Base-by-base conservation (phyloP, 2,888 invertebrate genomes). In the Idaea aversata region DNA sequence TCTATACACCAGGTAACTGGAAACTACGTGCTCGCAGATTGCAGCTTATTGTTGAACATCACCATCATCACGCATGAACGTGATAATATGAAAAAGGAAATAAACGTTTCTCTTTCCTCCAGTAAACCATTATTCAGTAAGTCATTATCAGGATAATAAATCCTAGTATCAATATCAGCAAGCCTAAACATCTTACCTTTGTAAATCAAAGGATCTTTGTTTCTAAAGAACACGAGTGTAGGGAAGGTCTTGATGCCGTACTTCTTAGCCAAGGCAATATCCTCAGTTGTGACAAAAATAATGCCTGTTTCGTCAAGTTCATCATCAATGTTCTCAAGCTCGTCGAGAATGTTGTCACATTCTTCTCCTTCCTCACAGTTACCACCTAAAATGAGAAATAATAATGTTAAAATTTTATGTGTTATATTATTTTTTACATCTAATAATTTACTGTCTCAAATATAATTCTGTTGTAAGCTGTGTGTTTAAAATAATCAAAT, bases 221-320 rank as follows among this genome's bases (percentile, higher is more conserved):
- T 98, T 77, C 98, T 94, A 90, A 98, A 98, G 94, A 98, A 97
- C 35, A 97, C 97, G 67, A 98, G 90, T 62, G 97, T 95, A 3
- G 98, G 98, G 93, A 97, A 97, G 68, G 91, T 94, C 84, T 97
- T 98, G 78, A 98, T 96, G 70, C 96, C 96, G 77, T 97, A 95
- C 84, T 97, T 97, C 88, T 97, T 97, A 7, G 98, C 98, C 65
- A 97, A 88, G 1, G 86, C 82, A 5, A 94, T 93, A 80, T 98
- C 98, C 90, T 98, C 98, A 15, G 98, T 98, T 57, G 98, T 98
- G 0, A 98, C 98, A 82, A 98, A 98, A 70, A 98, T 97, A 75
- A 98, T 98, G 64, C 98, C 98, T 66, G 96, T 96, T 88, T 98
- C 98, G 82, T 98, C 98, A 0, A 98, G 90, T 83, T 98, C 98